A percentile compares a stretch with the other conserved stretches of the same genome.
phyloP scores from a whole-genome alignment of 2,797 vertebrate species.

The Ptychadena robeensis region DNA sequence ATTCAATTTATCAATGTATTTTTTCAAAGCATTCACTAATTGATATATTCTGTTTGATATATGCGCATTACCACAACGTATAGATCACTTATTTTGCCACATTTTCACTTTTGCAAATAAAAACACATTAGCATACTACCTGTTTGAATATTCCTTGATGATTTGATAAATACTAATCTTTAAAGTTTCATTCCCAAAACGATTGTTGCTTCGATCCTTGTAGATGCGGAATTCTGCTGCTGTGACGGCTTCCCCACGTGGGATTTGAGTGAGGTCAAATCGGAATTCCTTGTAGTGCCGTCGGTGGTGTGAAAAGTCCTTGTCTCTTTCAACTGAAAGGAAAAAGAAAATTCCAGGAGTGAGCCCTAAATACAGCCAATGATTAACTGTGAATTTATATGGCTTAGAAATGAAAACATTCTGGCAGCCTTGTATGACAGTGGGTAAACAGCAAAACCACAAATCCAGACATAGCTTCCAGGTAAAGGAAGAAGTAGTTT shows the following conservation, averaged over 20 bases:
- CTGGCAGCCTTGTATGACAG: constrained; percentile 68
- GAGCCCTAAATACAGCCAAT: constrained; percentile 57
- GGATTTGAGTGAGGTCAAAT: constrained; percentile 98
- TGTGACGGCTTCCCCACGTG: constrained; percentile 93
- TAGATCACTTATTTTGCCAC: not conserved
- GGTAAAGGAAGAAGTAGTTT: constrained; percentile 73
- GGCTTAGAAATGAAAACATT: constrained; percentile 70
- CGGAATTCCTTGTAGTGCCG: constrained; percentile 98
- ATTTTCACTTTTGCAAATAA: not conserved
- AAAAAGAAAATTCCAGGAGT: constrained; percentile 59
- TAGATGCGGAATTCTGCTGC: constrained; percentile 97
- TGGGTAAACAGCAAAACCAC: constrained; percentile 71
- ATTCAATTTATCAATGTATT: too few relatives aligned
- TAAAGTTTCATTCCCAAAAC: constrained; percentile 94
- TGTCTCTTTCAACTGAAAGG: constrained; percentile 93
- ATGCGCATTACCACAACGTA: not conserved
- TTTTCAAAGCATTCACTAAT: too few relatives aligned
- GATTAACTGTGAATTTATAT: constrained; percentile 65
- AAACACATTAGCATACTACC: constrained; percentile 72
- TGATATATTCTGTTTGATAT: not conserved
- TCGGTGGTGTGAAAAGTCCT: constrained; percentile 97
- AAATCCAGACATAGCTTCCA: constrained; percentile 69
- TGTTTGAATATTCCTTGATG: constrained; percentile 93
- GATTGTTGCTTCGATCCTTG: constrained; percentile 89
- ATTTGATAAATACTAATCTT: constrained; percentile 96